Evolutionary conservation across 2,797 vertebrate species (phyloP).

Genomic region (Anomalospiza imberbis): DNA sequence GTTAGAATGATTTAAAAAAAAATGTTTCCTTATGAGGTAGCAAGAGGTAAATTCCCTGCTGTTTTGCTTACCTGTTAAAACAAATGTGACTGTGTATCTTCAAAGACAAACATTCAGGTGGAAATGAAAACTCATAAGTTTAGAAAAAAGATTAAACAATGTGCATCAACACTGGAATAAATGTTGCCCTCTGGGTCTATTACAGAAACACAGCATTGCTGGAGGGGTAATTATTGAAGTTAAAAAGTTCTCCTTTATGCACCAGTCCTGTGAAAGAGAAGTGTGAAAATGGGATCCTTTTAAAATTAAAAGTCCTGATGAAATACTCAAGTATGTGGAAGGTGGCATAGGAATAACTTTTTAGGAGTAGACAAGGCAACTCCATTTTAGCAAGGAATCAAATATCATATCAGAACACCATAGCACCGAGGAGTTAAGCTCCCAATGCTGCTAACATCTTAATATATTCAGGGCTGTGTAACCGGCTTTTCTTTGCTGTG

Average conservation of each 20-base stretch:
- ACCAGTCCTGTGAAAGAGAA: background rate
- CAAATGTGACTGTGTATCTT: background rate
- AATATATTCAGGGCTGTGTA: background rate
- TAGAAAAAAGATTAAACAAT: conserved; percentile 23
- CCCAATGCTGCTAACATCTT: background rate
- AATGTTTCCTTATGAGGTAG: background rate
- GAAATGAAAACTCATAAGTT: conserved; percentile 11
- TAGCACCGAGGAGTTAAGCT: background rate
- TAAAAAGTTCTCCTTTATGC: background rate
- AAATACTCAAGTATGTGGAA: background rate
- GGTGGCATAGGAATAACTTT: background rate
- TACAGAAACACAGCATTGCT: background rate
- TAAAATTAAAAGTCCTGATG: background rate
- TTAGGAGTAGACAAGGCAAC: background rate
- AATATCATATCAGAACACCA: background rate
- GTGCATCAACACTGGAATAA: background rate
- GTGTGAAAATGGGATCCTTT: background rate
- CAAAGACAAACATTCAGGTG: background rate
- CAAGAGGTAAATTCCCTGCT: background rate
- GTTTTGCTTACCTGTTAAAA: conserved; percentile 7
- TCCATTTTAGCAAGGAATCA: background rate
- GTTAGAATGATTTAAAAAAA: background rate
- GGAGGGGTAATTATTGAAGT: background rate
- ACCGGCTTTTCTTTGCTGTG: background rate
- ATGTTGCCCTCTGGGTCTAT: background rate